Evolutionary conservation across 2,888 invertebrate species (phyloP).

Genomic region (Drosophila cognata): DNA sequence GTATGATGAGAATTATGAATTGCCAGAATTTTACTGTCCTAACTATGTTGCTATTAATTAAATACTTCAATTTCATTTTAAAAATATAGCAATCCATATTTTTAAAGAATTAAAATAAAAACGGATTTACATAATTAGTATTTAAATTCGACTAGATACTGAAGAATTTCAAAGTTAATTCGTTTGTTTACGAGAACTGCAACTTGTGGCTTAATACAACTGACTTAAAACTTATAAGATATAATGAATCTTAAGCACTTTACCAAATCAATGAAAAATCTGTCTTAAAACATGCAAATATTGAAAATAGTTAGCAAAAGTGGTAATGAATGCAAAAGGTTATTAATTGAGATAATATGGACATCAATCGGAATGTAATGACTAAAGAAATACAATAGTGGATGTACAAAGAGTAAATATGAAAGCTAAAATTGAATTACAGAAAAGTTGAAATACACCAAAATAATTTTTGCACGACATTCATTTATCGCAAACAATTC

Average conservation of each 20-base stretch:
- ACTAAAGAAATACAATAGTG: background rate
- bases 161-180: background rate
- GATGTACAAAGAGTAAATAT: background rate
- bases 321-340: background rate
- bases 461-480: background rate
- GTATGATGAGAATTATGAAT: too few species aligned
- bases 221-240: too few species aligned
- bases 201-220: too few species aligned
- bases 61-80: too few species aligned
- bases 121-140: background rate
- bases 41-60: too few species aligned
- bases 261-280: background rate
- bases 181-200: background rate
- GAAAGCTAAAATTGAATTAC: background rate
- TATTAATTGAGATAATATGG: background rate
- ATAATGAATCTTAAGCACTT: too few species aligned
- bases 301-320: background rate
- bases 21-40: too few species aligned
- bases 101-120: background rate
- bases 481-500: background rate
- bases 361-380: background rate
- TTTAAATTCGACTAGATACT: background rate
- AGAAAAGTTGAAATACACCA: background rate
- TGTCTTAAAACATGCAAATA: background rate
- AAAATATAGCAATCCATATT: too few species aligned